phyloP scores from a whole-genome alignment of 2,797 vertebrate genomes.

The Neosilurus mollespiculum region DNA sequence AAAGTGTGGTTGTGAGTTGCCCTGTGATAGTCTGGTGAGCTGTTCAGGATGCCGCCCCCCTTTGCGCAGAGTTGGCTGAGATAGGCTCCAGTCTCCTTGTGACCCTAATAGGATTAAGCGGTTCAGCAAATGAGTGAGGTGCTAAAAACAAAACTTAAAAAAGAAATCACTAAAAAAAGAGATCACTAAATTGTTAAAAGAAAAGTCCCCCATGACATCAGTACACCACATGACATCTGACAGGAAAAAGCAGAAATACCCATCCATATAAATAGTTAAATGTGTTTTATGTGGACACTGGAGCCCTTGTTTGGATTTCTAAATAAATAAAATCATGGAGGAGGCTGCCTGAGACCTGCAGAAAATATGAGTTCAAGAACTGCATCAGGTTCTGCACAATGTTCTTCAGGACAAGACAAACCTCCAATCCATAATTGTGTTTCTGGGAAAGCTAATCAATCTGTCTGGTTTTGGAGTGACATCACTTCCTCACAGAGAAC shows the following conservation, averaged over 20 bases:
- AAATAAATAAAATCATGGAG: not conserved
- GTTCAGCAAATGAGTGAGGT: too few relatives aligned
- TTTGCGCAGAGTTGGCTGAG: too few relatives aligned
- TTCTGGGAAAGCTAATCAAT: constrained; percentile 24
- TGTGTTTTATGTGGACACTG: not conserved
- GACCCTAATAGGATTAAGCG: too few relatives aligned
- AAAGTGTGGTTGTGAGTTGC: too few relatives aligned
- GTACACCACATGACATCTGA: not conserved
- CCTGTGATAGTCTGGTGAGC: too few relatives aligned
- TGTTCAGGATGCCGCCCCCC: too few relatives aligned
- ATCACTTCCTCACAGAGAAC: constrained; percentile 38
- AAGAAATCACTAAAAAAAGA: too few relatives aligned
- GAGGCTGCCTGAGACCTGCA: not conserved
- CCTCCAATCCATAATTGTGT: not conserved
- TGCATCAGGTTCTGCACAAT: not conserved
- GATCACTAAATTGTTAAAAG: too few relatives aligned
- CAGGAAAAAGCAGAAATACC: not conserved
- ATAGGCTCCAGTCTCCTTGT: too few relatives aligned
- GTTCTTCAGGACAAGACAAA: not conserved
- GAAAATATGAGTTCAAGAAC: too few relatives aligned
- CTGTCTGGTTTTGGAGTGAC: constrained; percentile 21
- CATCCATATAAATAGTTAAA: not conserved
- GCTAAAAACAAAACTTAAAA: too few relatives aligned
- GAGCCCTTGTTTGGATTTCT: not conserved
- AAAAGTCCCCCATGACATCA: not conserved